Conservation (phyloP, 2,888 invertebrate genomes). For the Sialis fuliginosa region DNA sequence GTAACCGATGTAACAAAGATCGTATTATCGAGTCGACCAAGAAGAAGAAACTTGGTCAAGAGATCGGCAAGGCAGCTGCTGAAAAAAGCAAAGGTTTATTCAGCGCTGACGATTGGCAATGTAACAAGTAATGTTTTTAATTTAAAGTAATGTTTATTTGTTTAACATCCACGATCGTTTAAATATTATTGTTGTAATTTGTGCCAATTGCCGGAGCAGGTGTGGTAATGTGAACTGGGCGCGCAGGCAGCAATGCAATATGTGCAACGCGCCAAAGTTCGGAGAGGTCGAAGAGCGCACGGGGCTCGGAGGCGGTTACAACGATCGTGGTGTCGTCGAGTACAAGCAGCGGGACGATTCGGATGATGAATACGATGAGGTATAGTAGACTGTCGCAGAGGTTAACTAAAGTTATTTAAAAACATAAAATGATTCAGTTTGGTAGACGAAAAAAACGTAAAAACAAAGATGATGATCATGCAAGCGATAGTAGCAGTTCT, state of each 20-base stretch:
- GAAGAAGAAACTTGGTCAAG: conserved; percentile 79
- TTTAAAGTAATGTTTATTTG: background rate
- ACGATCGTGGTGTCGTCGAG: conserved; percentile 90
- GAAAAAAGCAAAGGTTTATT: conserved; percentile 93
- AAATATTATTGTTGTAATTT: background rate
- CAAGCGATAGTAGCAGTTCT: conserved; percentile 7
- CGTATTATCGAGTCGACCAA: conserved; percentile 25
- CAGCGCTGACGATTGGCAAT: conserved; percentile 99
- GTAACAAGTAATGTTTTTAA: conserved; percentile 49
- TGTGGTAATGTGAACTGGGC: conserved; percentile 99
- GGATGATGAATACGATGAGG: conserved; percentile 95
- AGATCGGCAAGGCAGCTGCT: conserved; percentile 95
- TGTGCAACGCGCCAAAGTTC: conserved; percentile 96
- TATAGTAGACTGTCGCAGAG: conserved; percentile 31
- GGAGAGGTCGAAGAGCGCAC: conserved; percentile 75
- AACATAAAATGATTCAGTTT: conserved; percentile 12
- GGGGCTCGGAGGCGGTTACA: conserved; percentile 79
- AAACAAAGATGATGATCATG: conserved; percentile 10
- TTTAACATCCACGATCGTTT: background rate
- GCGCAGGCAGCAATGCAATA: conserved; percentile 85
- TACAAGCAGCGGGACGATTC: conserved; percentile 74
- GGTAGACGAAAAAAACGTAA: conserved; percentile 22
- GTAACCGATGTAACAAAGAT: conserved; percentile 82
- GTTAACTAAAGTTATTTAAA: background rate
- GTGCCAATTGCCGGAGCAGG: conserved; percentile 17